Percentiles rank a stretch among this genome's conserved stretches.
Conservation (phyloP, 2,888 invertebrate species). For the Lapara coniferarum region DNA sequence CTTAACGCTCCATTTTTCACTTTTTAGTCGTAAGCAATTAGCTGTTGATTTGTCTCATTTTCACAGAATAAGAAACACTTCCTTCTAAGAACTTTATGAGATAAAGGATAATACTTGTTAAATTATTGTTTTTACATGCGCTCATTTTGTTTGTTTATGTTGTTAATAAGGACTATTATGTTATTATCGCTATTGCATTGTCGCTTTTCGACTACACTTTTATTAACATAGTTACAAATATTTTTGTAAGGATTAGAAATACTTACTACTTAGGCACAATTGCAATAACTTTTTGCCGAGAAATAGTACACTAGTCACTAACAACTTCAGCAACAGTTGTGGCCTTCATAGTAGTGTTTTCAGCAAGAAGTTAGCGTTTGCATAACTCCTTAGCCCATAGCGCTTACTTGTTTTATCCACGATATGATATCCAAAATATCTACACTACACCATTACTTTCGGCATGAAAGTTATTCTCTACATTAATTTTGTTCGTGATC, state of each 20-base stretch:
- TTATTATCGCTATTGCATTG: not conserved
- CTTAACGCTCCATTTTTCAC: constrained; percentile 41
- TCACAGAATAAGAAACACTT: constrained; percentile 18
- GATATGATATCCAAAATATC: no score
- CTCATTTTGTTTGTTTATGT: not conserved
- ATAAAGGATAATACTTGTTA: constrained; percentile 11
- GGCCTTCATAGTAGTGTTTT: no score
- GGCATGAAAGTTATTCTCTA: not conserved
- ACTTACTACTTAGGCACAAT: no score
- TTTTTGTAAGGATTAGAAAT: no score
- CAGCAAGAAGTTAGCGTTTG: no score
- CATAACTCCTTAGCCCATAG: no score
- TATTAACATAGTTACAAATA: no score
- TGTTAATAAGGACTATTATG: not conserved
- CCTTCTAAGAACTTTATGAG: constrained; percentile 18
- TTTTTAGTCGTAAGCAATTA: constrained; percentile 29
- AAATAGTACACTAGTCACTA: no score
- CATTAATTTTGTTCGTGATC: not conserved
- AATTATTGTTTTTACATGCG: not conserved
- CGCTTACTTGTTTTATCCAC: no score
- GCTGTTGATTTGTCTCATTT: constrained; percentile 3
- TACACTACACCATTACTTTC: not conserved
- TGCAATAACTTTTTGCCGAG: no score
- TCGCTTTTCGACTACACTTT: not conserved
- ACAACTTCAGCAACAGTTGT: no score